Evolutionary conservation across 2,888 invertebrate species (phyloP).

Genomic region (Aethes cnicana): DNA sequence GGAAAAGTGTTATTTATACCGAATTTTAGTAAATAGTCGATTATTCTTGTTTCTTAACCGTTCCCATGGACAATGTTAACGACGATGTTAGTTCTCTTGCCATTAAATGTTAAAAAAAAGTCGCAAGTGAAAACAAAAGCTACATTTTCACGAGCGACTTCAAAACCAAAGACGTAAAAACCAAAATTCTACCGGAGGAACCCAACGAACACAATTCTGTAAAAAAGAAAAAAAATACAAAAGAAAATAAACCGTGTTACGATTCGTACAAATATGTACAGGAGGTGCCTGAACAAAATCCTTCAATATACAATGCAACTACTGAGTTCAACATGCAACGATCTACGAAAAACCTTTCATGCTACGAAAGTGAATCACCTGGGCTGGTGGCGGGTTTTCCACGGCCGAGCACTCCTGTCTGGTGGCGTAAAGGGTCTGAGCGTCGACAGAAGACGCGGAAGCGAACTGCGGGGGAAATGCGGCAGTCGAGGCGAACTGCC

Average conservation of each 20-base stretch:
- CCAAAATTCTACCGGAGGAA: slow-evolving; percentile 75
- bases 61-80: slow-evolving; percentile 31
- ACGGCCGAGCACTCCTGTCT: slow-evolving; percentile 57
- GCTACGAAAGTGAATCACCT: too few species aligned
- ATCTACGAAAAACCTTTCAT: slow-evolving; percentile 14
- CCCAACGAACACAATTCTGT: slow-evolving; percentile 72
- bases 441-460: slow-evolving; percentile 48
- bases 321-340: slow-evolving; percentile 4
- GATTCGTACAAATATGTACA: slow-evolving; percentile 31
- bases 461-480: slow-evolving; percentile 48
- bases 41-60: slow-evolving; percentile 2
- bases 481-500: slow-evolving; percentile 44
- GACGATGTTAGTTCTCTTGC: slow-evolving; percentile 59
- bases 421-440: slow-evolving; percentile 50
- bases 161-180: slow-evolving; percentile 53
- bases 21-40: slow-evolving; percentile 12
- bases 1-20: slow-evolving; percentile 9
- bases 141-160: slow-evolving; percentile 50
- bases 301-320: background rate
- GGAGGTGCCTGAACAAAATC: slow-evolving; percentile 5
- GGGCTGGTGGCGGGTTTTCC: slow-evolving; percentile 40
- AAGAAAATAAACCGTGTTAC: slow-evolving; percentile 46
- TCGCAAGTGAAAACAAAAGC: slow-evolving; percentile 45
- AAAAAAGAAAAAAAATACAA: slow-evolving; percentile 59
- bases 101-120: slow-evolving; percentile 39